Evolutionary conservation across 2,888 invertebrate genomes (phyloP).

Genomic region (Ellobium chinense): DNA sequence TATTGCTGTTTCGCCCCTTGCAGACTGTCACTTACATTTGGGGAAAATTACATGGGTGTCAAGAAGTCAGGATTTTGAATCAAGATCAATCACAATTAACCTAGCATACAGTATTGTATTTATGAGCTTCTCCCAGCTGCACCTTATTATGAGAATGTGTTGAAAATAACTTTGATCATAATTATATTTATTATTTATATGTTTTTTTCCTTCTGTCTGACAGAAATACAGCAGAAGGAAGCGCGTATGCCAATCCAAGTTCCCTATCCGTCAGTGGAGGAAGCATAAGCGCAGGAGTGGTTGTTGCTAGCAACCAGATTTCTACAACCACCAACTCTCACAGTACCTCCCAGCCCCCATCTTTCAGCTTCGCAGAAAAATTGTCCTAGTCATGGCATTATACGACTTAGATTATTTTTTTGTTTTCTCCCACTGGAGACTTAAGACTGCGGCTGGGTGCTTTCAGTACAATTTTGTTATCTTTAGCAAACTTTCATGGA

Average conservation of each 20-base stretch:
- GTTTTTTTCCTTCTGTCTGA: background rate
- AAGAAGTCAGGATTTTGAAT: too few relatives aligned
- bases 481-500: background rate
- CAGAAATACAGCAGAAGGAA: slow-evolving; percentile 48
- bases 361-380: slow-evolving; percentile 70
- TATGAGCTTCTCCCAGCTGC: too few relatives aligned
- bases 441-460: background rate
- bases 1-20: too few relatives aligned
- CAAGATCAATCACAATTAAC: too few relatives aligned
- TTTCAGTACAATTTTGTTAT: background rate
- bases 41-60: too few relatives aligned
- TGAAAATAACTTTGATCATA: too few relatives aligned
- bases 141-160: too few relatives aligned
- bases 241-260: slow-evolving; percentile 20
- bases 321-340: slow-evolving; percentile 38
- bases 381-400: slow-evolving; percentile 58
- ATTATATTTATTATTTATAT: too few relatives aligned
- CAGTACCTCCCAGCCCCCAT: slow-evolving; percentile 57
- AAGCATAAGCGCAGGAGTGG: background rate
- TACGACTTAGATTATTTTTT: background rate
- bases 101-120: too few relatives aligned
- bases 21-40: too few relatives aligned
- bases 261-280: slow-evolving; percentile 8
- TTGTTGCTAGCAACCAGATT: slow-evolving; percentile 6
- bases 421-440: background rate